phyloP scores from a whole-genome alignment of 2,113 vertebrate species.

The Epinephelus moara region DNA sequence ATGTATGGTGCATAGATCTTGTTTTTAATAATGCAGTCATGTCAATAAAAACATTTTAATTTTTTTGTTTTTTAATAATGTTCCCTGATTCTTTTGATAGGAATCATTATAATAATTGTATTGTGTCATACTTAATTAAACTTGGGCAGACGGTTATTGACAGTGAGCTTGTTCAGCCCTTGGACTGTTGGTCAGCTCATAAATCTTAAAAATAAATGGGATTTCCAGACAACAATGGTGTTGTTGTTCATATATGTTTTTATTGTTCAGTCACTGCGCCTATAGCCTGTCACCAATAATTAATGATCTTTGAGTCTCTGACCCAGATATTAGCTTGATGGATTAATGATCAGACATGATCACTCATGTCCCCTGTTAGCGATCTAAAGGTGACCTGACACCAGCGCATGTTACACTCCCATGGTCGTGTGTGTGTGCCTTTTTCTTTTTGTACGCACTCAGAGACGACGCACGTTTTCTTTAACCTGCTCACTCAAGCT shows the following conservation, averaged over 20 bases:
- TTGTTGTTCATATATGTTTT: background rate
- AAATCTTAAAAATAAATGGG: background rate
- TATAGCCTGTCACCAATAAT: constrained; percentile 2
- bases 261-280: constrained; percentile 6
- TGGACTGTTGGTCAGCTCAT: constrained; percentile 7
- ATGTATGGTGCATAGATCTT: too few species aligned
- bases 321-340: constrained; percentile 60
- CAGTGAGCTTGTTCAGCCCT: background rate
- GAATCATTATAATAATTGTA: background rate
- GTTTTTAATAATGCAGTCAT: background rate
- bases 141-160: background rate
- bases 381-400: constrained; percentile 60
- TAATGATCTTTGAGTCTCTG: constrained; percentile 38
- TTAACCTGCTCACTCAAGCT: constrained; percentile 49
- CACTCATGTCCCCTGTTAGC: constrained; percentile 34
- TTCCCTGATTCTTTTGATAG: background rate
- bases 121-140: constrained; percentile 11
- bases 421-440: background rate
- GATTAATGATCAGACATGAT: constrained; percentile 58
- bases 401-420: constrained; percentile 61
- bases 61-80: background rate
- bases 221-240: constrained; percentile 11
- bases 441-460: background rate
- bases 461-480: constrained; percentile 15
- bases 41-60: background rate